These are phyloP conservation scores for Alca torda DNA, from an alignment of 2,797 vertebrate species.

Conservation along the genomic window DNA sequence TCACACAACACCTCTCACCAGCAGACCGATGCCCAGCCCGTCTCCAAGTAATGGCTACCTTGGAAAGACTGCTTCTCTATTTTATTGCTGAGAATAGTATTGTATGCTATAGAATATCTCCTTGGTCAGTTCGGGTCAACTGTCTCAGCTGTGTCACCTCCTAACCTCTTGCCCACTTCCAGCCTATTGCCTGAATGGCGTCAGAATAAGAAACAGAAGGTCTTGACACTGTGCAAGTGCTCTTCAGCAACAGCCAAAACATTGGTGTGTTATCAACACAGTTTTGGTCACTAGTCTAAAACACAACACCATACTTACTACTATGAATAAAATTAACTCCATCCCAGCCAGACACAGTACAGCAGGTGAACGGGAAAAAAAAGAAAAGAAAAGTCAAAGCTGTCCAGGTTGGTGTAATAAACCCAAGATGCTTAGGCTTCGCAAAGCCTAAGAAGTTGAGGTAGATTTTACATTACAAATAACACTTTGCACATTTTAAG, in stretches of 20 bases:
- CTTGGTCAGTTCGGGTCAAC: not conserved
- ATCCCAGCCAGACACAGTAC: not conserved
- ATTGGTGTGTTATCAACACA: not conserved
- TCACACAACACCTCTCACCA: not conserved
- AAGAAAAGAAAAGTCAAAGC: not conserved
- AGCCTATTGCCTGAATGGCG: not conserved
- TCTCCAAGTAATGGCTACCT: not conserved
- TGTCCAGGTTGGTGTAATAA: not conserved
- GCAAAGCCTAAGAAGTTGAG: not conserved
- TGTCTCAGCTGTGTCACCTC: not conserved
- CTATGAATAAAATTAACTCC: not conserved
- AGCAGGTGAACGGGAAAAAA: not conserved
- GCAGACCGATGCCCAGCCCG: accelerated
- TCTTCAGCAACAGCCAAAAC: not conserved
- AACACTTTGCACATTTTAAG: not conserved
- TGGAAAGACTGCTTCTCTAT: not conserved
- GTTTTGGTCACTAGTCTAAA: not conserved
- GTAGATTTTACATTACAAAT: not conserved
- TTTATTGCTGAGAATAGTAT: not conserved
- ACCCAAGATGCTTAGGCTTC: not conserved
- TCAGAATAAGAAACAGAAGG: not conserved
- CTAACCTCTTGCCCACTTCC: not conserved
- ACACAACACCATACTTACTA: not conserved
- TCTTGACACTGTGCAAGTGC: not conserved
- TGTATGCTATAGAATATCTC: not conserved